These are phyloP conservation scores for Cyrtodaria siliqua DNA, from an alignment of 2,888 invertebrate genomes.

Conservation along the genomic window DNA sequence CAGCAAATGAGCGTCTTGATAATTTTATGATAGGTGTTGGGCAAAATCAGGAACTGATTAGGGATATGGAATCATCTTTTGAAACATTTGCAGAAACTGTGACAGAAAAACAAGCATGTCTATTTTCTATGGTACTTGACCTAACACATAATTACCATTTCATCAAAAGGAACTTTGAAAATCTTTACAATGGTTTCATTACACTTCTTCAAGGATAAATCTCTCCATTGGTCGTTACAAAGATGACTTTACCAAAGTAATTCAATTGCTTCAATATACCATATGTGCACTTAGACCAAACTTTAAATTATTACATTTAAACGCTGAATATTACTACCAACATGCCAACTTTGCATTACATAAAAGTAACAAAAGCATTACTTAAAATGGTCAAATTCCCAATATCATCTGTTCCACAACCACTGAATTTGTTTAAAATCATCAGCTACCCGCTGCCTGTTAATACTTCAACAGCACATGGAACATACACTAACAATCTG, in stretches of 20 bases:
- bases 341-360: constrained; percentile 2
- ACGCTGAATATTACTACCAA: constrained; percentile 6
- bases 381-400: constrained; percentile 6
- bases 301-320: neutral
- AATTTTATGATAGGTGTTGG: neutral
- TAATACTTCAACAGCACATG: neutral
- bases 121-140: neutral
- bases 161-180: neutral
- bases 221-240: too few relatives aligned
- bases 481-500: constrained; percentile 1
- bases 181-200: too few relatives aligned
- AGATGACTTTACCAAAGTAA: neutral
- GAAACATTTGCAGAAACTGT: neutral
- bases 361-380: neutral
- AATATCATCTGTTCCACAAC: constrained; percentile 2
- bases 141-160: neutral
- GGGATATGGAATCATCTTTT: neutral
- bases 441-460: constrained; percentile 11
- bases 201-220: too few relatives aligned
- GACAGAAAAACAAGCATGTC: neutral
- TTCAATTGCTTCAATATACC: neutral
- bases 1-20: constrained; percentile 10
- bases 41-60: constrained; percentile 1
- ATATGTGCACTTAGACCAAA: neutral
- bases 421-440: constrained; percentile 11